These are phyloP conservation scores for Charadrius vociferus DNA, from an alignment of 2,113 vertebrate genomes.

Conservation along the genomic window DNA sequence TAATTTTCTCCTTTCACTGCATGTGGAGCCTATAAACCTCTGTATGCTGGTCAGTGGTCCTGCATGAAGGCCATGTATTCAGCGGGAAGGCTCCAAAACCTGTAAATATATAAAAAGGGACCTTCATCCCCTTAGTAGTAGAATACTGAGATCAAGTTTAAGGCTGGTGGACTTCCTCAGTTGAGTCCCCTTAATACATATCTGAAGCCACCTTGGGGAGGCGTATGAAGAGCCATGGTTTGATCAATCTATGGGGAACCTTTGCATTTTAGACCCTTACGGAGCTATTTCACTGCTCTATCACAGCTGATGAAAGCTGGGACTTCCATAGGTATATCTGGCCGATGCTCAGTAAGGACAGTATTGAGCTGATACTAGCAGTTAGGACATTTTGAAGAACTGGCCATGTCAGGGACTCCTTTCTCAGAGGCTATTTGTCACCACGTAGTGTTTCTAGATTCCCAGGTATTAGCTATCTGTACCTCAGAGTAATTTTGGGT, in stretches of 20 bases:
- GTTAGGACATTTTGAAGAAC: not conserved
- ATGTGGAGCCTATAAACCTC: not conserved
- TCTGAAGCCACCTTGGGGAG: not conserved
- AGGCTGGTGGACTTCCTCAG: not conserved
- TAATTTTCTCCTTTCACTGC: not conserved
- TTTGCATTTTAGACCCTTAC: not conserved
- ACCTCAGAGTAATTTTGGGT: not conserved
- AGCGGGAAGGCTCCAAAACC: not conserved
- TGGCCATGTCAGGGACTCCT: not conserved
- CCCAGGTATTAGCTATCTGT: not conserved
- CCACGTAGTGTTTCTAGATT: not conserved
- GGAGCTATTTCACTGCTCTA: not conserved
- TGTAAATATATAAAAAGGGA: not conserved
- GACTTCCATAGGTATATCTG: not conserved
- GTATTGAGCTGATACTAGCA: not conserved
- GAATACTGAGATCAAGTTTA: not conserved
- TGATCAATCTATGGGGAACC: not conserved
- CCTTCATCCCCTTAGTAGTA: not conserved
- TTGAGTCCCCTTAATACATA: not conserved
- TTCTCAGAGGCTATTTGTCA: not conserved
- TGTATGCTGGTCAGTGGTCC: not conserved
- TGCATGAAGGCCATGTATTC: not conserved
- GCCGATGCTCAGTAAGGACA: not conserved
- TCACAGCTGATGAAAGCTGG: not conserved
- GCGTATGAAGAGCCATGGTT: not conserved